phyloP scores from a whole-genome alignment of 2,113 vertebrate genomes.

The Neopipo cinnamomea region DNA sequence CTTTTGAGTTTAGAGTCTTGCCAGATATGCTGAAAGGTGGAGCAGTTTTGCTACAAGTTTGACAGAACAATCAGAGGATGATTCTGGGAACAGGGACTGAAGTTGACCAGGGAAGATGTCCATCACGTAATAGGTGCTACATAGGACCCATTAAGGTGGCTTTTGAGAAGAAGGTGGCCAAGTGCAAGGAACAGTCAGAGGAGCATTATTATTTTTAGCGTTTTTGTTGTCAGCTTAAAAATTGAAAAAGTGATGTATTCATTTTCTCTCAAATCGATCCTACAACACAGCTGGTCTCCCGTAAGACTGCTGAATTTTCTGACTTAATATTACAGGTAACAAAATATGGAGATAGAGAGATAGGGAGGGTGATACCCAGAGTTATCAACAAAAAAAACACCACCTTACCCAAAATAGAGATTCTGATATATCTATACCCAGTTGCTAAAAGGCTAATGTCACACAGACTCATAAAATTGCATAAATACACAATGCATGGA shows the following conservation, averaged over 20 bases:
- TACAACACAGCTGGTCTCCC: background rate
- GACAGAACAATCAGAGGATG: background rate
- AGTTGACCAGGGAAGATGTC: background rate
- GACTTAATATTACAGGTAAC: background rate
- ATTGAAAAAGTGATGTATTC: background rate
- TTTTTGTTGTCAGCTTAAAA: background rate
- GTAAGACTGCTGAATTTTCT: background rate
- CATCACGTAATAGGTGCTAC: background rate
- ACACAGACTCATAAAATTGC: background rate
- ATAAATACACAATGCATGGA: background rate
- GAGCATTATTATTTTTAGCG: background rate
- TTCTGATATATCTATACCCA: background rate
- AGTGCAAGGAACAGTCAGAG: background rate
- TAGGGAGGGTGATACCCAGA: background rate
- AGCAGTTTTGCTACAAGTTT: background rate
- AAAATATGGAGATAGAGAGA: background rate
- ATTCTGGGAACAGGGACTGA: background rate
- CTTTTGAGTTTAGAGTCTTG: background rate
- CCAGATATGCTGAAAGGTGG: background rate
- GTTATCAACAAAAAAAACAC: background rate
- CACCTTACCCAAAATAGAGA: background rate
- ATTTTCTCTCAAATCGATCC: background rate
- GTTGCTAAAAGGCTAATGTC: background rate
- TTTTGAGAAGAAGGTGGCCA: background rate
- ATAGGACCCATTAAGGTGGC: rapidly evolving